phyloP scores from a whole-genome alignment of 2,113 vertebrate species.

The Gadus macrocephalus region DNA sequence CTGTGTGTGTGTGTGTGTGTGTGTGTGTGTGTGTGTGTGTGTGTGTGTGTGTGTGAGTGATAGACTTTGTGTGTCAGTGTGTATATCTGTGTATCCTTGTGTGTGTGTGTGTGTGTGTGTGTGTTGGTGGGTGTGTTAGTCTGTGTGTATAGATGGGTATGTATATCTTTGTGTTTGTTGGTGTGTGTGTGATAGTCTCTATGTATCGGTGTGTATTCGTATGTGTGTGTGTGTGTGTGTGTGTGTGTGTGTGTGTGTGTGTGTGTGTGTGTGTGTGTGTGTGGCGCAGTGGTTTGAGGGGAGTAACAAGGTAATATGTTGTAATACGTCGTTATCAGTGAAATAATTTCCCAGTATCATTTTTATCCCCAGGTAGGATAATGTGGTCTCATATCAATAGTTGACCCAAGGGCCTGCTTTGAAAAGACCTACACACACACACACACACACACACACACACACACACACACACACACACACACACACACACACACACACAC shows the following conservation, averaged over 20 bases:
- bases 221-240: slow-evolving; percentile 6
- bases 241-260: slow-evolving; percentile 4
- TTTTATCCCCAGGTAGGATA: neutral
- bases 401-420: too few relatives aligned
- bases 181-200: slow-evolving; percentile 7
- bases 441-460: too few relatives aligned
- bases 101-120: slow-evolving; percentile 7
- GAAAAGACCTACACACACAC: too few relatives aligned
- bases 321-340: neutral
- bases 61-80: neutral
- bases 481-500: too few relatives aligned
- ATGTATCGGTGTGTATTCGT: slow-evolving; percentile 10
- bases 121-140: neutral
- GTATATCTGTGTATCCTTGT: neutral
- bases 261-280: slow-evolving; percentile 11
- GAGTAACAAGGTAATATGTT: neutral
- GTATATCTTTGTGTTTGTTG: neutral
- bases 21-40: slow-evolving; percentile 5
- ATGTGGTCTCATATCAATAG: neutral
- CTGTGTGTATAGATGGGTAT: too few relatives aligned
- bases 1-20: slow-evolving; percentile 1
- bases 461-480: too few relatives aligned
- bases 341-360: neutral
- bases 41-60: slow-evolving; percentile 6
- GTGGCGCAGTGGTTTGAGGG: neutral